These are phyloP conservation scores for Clytia hemisphaerica DNA, from an alignment of 30 jellyfish, hydroid and myxozoan species.

Conservation along the genomic window DNA sequence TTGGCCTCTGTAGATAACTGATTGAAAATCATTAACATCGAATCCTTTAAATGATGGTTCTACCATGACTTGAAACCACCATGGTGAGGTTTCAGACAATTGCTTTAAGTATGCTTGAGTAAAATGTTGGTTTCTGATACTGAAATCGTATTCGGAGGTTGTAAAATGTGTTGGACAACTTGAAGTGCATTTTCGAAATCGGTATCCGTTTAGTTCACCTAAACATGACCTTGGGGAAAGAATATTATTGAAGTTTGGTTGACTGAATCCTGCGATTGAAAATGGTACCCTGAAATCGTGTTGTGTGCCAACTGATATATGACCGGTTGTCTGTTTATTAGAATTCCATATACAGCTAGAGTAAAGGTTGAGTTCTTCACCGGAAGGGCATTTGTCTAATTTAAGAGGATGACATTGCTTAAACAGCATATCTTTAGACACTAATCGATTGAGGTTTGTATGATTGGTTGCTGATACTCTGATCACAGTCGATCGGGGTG, in stretches of 20 bases:
- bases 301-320: conserved; percentile 21
- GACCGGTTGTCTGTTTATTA: neutral
- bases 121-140: neutral
- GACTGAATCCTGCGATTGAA: conserved; percentile 10
- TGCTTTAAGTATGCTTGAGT: conserved; percentile 1
- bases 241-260: neutral
- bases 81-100: conserved; percentile 1
- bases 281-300: conserved; percentile 12
- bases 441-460: neutral
- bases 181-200: neutral
- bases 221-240: conserved; percentile 7
- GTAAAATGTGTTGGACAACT: conserved; percentile 5
- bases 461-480: neutral
- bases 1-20: conserved; percentile 1
- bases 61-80: neutral
- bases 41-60: conserved; percentile 12
- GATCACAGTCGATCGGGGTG: conserved; percentile 5
- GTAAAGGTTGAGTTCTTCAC: neutral
- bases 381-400: neutral
- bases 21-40: conserved; percentile 16
- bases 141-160: neutral
- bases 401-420: conserved; percentile 13
- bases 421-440: neutral
- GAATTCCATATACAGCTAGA: conserved; percentile 15
- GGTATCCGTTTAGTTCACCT: no score